phyloP scores from a whole-genome alignment of 92 coral and sea anemone genomes.

The Palythoa heliodiscus region DNA sequence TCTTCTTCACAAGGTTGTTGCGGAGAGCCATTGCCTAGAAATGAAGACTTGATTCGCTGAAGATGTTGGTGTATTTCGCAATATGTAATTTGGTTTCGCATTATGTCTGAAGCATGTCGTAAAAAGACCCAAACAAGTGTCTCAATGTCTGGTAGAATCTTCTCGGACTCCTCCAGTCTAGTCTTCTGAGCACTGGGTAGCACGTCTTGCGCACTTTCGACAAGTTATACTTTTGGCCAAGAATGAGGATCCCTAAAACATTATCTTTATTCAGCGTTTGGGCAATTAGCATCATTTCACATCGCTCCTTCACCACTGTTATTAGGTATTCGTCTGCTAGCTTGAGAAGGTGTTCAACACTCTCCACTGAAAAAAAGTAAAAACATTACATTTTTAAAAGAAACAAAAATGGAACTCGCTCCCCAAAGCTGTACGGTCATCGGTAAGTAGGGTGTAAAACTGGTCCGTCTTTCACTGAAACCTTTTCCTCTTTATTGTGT shows the following conservation, averaged over 20 bases:
- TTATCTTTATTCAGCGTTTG: not conserved
- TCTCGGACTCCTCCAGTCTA: conserved; percentile 8
- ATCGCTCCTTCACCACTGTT: not conserved
- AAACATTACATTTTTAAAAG: no score
- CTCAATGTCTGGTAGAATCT: not conserved
- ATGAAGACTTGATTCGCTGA: not conserved
- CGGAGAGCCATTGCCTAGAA: no score
- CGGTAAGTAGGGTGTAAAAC: no score
- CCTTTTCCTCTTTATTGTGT: no score
- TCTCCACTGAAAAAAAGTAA: no score
- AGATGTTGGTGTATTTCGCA: not conserved
- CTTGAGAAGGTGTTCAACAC: no score
- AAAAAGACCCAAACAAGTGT: not conserved
- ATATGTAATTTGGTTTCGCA: not conserved
- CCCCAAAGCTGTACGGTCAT: no score
- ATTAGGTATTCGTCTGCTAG: no score
- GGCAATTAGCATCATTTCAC: not conserved
- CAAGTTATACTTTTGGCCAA: not conserved
- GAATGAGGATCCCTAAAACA: not conserved
- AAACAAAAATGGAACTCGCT: no score
- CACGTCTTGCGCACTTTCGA: not conserved
- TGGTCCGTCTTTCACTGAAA: no score
- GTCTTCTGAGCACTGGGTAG: not conserved
- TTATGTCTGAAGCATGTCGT: not conserved
- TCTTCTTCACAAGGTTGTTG: no score